phyloP scores from a whole-genome alignment of 2,888 invertebrate genomes.

The Oscheius sp. region DNA sequence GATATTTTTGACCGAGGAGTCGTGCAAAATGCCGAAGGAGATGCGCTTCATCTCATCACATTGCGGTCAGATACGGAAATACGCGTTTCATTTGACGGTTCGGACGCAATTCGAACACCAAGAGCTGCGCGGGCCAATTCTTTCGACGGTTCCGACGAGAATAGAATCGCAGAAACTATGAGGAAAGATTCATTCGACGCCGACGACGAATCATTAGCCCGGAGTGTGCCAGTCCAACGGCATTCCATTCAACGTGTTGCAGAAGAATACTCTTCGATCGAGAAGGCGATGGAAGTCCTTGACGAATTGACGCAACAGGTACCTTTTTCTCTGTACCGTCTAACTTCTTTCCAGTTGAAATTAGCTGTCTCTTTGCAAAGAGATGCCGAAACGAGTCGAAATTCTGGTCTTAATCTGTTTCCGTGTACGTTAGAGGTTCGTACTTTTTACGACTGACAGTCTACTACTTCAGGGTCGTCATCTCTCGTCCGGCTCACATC shows the following conservation, averaged over 20 bases:
- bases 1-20: neutral
- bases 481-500: slow-evolving; percentile 19
- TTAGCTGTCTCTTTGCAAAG: slow-evolving; percentile 11
- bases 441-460: neutral
- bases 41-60: neutral
- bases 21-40: neutral
- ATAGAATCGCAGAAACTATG: neutral
- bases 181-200: slow-evolving; percentile 6
- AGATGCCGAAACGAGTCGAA: slow-evolving; percentile 11
- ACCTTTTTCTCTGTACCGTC: neutral
- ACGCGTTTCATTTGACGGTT: neutral
- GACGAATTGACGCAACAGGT: slow-evolving; percentile 32
- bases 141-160: neutral
- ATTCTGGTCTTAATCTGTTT: neutral
- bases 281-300: slow-evolving; percentile 8
- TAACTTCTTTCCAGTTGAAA: slow-evolving; percentile 23
- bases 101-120: neutral
- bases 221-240: neutral
- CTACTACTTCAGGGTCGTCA: neutral
- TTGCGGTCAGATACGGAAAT: neutral
- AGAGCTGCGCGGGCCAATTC: neutral
- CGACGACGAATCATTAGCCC: neutral
- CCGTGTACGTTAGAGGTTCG: slow-evolving; percentile 4
- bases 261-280: neutral
- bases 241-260: neutral